Evolutionary conservation across 2,888 invertebrate species (phyloP), one percentile per base, ranked within the genome.

Genomic region (Rhopalosiphum nymphaeae): DNA sequence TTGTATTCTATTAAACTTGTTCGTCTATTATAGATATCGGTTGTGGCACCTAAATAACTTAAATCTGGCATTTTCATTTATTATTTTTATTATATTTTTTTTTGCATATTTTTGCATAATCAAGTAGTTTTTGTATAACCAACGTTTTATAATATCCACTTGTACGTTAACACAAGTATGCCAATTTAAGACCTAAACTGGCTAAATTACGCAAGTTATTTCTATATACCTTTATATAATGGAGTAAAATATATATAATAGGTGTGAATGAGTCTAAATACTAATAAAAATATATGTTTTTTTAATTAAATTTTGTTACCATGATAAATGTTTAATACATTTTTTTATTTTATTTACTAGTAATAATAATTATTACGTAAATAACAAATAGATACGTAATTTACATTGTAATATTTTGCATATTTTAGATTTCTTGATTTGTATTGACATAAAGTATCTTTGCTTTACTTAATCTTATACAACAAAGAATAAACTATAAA

Each of bases 71-170:
- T 36, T 78, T 78, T 36, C 21, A 78, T 78, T 53, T 53, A 53
- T 53, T 53, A 53, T 56, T 57, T 89, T 90, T 61, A n/a, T n/a
- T n/a, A n/a, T n/a, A n/a, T 46, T 5, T 44, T 46, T 61, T 84
- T 91, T 91, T 84, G 91, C 85, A 91, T 91, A 91, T 85, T 91
- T 91, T 91, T 91, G 84, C 91, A 91, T 85, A 91, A 85, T 91
- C 36, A 91, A 91, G 91, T 84, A 85, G 78, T 91, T 91, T 56
- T 85, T 3, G 85, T 56, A 84, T 84, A 56, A 91, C 53, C 53
- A 56, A 84, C 85, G 84, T 84, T 84, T 84, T 85, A 78, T 36
- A 78, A 78, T 36, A 91, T 44, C 67, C 85, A 85, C 53, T 61
- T 91, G 57, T 89, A 89, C 57, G 42, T n/a, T 44, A 46, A 44